These are phyloP conservation scores for Serilophus lunatus DNA, from an alignment of 2,113 vertebrate species.

Conservation along the genomic window DNA sequence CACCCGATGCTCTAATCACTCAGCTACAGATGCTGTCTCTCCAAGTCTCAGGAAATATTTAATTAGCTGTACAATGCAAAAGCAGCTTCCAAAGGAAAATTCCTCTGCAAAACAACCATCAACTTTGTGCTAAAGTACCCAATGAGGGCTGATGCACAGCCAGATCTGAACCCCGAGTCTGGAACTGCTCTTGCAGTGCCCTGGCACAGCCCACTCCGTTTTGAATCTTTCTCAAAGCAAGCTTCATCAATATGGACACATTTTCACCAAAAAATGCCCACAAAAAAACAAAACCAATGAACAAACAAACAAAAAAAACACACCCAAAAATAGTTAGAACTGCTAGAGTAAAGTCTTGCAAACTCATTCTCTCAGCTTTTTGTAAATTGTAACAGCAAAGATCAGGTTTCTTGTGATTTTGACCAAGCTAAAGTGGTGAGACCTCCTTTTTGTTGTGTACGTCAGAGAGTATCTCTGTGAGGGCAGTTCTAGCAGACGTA, in stretches of 20 bases:
- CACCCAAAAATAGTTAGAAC: neutral
- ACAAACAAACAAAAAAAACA: no score
- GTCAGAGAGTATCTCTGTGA: neutral
- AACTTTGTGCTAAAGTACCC: neutral
- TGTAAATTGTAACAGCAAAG: neutral
- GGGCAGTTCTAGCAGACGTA: neutral
- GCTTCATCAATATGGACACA: neutral
- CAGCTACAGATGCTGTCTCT: conserved; percentile 50
- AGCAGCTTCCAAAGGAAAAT: conserved; percentile 54
- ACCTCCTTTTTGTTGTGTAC: neutral
- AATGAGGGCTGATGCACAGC: neutral
- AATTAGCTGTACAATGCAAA: conserved; percentile 65
- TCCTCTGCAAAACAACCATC: conserved; percentile 40
- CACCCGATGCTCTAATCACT: conserved; percentile 60
- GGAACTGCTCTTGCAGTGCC: neutral
- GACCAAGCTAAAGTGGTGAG: neutral
- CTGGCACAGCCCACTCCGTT: neutral
- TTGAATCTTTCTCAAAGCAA: neutral
- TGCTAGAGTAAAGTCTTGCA: neutral
- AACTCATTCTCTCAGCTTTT: neutral
- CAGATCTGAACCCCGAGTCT: neutral
- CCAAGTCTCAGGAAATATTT: conserved; percentile 63
- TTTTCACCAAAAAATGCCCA: neutral
- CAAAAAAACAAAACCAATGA: neutral
- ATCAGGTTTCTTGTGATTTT: neutral